Evolutionary conservation across 92 coral and sea anemone species (phyloP).

Genomic region (Bergia puertoricense): DNA sequence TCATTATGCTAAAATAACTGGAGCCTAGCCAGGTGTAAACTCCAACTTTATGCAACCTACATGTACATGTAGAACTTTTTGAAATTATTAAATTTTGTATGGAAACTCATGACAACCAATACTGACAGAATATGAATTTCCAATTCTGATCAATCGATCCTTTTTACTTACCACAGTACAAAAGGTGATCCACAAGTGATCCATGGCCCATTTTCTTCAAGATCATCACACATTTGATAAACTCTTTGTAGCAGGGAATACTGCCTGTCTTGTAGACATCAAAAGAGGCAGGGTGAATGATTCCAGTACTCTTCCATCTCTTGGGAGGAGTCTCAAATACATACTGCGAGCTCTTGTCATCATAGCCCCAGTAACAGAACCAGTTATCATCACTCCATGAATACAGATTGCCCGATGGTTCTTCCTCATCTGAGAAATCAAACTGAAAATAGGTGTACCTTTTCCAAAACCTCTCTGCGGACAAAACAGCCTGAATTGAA

Average conservation of each 20-base stretch:
- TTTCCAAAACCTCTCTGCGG: conserved; percentile 29
- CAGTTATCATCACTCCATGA: conserved; percentile 4
- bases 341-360: not conserved
- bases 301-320: conserved; percentile 34
- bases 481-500: conserved; percentile 1
- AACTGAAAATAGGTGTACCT: conserved; percentile 10
- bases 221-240: conserved; percentile 13
- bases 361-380: conserved; percentile 18
- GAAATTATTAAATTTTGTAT: too few relatives aligned
- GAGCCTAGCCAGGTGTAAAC: too few relatives aligned
- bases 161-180: conserved; percentile 17
- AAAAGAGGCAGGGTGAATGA: conserved; percentile 22
- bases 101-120: too few relatives aligned
- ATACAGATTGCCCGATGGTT: conserved; percentile 18
- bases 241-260: conserved; percentile 34
- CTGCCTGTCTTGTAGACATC: conserved; percentile 10
- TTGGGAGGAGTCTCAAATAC: conserved; percentile 31
- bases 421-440: conserved; percentile 28
- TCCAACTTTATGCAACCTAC: too few relatives aligned
- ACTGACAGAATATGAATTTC: too few relatives aligned
- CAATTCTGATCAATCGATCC: too few relatives aligned
- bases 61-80: too few relatives aligned
- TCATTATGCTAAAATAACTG: too few relatives aligned
- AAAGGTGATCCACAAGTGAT: conserved; percentile 10
- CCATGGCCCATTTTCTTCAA: conserved; percentile 39